These are phyloP conservation scores for Orcinus orca DNA, from an alignment of 2,113 vertebrate genomes.

Conservation along the genomic window DNA sequence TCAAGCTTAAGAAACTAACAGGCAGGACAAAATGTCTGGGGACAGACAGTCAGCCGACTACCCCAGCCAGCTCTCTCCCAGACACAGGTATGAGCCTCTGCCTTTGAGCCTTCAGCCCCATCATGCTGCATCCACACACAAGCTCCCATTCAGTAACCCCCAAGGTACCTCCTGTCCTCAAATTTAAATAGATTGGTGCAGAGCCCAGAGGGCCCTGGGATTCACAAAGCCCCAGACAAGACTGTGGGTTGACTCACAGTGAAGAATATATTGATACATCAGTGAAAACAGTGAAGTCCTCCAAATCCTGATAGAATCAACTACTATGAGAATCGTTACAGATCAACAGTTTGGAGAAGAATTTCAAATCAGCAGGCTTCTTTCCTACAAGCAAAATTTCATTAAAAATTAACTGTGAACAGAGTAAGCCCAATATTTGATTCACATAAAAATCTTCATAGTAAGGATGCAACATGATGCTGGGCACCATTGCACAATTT, in stretches of 20 bases:
- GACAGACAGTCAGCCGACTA: accelerated
- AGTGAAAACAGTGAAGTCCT: neutral
- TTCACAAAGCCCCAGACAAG: neutral
- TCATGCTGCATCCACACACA: accelerated
- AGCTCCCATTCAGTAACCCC: neutral
- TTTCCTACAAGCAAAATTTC: neutral
- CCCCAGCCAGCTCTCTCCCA: neutral
- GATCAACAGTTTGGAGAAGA: neutral
- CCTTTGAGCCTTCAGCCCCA: accelerated
- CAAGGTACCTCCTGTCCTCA: neutral
- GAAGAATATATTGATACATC: no score
- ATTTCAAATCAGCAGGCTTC: neutral
- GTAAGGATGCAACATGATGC: accelerated
- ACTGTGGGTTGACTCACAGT: neutral
- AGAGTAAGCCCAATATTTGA: neutral
- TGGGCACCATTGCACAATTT: accelerated
- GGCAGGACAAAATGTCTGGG: neutral
- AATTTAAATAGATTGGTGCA: neutral
- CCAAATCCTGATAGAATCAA: neutral
- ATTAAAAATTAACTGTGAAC: neutral
- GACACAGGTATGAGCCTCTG: neutral
- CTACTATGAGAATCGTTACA: neutral
- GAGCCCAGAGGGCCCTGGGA: neutral
- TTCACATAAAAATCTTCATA: neutral
- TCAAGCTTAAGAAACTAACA: neutral